Conservation (phyloP, 1,140 invertebrate genomes). For the Oedothorax gibbosus region DNA sequence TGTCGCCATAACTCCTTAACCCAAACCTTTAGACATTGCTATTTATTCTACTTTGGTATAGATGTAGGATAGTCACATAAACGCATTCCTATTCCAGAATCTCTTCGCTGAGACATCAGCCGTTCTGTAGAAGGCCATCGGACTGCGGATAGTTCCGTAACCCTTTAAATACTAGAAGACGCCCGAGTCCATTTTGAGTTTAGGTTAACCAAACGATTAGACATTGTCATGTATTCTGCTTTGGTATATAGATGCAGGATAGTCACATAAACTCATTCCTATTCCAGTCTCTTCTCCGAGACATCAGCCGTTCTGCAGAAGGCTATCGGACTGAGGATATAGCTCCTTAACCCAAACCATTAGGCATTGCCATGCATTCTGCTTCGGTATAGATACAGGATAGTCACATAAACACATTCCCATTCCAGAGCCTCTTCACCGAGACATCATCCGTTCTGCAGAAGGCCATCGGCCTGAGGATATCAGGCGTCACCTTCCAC, state of each 20-base stretch:
- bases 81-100: background rate
- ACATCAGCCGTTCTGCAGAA: background rate
- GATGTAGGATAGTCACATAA: background rate
- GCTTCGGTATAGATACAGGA: no score
- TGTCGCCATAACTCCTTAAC: no score
- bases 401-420: background rate
- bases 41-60: no score
- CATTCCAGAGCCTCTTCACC: background rate
- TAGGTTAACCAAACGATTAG: background rate
- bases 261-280: background rate
- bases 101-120: background rate
- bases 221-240: no score
- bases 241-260: background rate
- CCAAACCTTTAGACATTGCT: no score
- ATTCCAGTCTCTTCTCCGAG: background rate
- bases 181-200: no score
- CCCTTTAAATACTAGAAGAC: no score
- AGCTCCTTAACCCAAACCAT: background rate
- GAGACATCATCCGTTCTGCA: background rate
- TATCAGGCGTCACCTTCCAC: background rate
- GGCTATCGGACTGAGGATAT: background rate
- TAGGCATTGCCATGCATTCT: no score
- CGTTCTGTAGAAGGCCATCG: background rate
- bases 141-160: no score
- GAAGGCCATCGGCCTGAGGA: conserved; percentile 9